A percentile compares a stretch with the other conserved stretches of the same genome.
phyloP scores from a whole-genome alignment of 2,113 vertebrate species.

The Gopherus evgoodei region DNA sequence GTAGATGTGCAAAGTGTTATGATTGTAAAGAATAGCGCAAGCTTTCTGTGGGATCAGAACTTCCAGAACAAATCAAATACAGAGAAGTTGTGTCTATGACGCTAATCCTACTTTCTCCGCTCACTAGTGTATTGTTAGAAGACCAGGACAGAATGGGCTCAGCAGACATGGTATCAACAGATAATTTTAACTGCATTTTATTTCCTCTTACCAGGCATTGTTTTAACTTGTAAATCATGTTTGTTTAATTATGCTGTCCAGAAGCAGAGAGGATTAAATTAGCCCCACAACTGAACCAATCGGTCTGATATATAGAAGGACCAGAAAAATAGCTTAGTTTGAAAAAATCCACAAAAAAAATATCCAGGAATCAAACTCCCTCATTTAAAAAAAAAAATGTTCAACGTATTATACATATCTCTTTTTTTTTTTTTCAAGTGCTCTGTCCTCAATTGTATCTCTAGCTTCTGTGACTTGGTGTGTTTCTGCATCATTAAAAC shows the following conservation, averaged over 20 bases:
- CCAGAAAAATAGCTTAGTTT: not conserved
- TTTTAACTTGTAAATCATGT: not conserved
- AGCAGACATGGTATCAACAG: not conserved
- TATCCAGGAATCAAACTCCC: not conserved
- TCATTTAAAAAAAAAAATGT: not conserved
- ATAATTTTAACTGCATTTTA: not conserved
- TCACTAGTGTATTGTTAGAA: not conserved
- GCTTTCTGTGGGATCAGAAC: fast-evolving
- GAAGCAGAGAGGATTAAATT: not conserved
- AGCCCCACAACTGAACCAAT: not conserved
- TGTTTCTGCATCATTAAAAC: not conserved
- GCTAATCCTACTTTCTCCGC: not conserved
- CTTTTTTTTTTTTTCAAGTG: not conserved
- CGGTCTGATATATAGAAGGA: not conserved
- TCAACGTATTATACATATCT: not conserved
- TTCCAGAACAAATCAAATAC: not conserved
- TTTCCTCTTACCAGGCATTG: not conserved
- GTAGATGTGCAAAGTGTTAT: fast-evolving
- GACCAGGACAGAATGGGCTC: fast-evolving
- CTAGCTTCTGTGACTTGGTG: not conserved
- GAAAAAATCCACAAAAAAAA: not conserved
- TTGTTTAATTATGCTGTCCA: not conserved
- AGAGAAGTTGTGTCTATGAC: not conserved
- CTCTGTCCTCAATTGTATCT: not conserved
- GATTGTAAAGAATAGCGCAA: not conserved